Evolutionary conservation across 2,113 vertebrate species (phyloP).

Genomic region (Prionailurus viverrinus): DNA sequence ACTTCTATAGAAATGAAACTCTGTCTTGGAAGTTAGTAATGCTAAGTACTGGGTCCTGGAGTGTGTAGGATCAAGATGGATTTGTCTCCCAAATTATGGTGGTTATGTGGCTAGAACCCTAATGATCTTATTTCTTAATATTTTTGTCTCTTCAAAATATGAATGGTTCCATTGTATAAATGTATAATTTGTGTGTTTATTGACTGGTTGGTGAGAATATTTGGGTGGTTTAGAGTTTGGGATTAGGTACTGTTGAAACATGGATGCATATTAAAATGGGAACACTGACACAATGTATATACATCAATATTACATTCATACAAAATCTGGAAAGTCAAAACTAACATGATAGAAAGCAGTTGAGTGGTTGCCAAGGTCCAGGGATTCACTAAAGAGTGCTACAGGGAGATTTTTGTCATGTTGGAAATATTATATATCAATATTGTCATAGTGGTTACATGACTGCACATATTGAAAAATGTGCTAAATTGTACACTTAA

Average conservation of each 20-base stretch:
- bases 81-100: background rate
- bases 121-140: background rate
- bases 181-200: background rate
- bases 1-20: background rate
- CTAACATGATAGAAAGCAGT: background rate
- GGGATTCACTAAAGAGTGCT: background rate
- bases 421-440: background rate
- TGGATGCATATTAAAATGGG: background rate
- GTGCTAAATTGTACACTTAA: background rate
- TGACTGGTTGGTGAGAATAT: background rate
- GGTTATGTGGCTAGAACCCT: background rate
- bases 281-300: background rate
- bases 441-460: background rate
- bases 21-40: background rate
- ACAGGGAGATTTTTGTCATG: background rate
- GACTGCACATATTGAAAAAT: background rate
- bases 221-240: background rate
- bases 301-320: background rate
- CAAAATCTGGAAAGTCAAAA: background rate
- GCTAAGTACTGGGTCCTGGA: background rate
- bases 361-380: background rate
- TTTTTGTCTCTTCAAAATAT: conserved; percentile 3
- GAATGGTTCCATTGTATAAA: background rate
- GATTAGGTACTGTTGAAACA: background rate
- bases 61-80: background rate